Conservation (phyloP, 2,797 vertebrate genomes). For the Hippocampus kuda region DNA sequence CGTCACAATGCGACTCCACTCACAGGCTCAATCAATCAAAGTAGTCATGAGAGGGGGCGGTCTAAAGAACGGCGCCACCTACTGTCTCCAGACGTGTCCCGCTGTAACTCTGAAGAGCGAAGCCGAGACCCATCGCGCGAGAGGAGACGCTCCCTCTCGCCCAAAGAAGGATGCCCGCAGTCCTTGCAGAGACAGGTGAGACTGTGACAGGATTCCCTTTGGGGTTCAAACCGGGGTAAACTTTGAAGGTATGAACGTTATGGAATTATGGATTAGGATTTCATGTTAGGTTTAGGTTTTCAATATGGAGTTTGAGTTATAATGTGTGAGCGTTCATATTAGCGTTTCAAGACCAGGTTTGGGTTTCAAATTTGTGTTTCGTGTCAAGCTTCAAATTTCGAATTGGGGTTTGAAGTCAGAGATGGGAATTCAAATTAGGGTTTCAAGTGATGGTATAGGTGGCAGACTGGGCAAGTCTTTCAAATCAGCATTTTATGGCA, state of each 20-base stretch:
- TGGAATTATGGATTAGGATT: too few relatives aligned
- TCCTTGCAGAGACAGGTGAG: constrained; percentile 73
- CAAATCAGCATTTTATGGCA: background rate
- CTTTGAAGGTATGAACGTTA: too few relatives aligned
- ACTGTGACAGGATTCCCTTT: background rate
- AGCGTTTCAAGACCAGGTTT: too few relatives aligned
- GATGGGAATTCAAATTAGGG: background rate
- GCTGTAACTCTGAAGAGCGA: constrained; percentile 91
- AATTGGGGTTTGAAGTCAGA: background rate
- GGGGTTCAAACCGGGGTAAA: background rate
- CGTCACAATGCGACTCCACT: background rate
- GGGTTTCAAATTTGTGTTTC: too few relatives aligned
- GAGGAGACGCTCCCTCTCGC: constrained; percentile 73
- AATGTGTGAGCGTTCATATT: too few relatives aligned
- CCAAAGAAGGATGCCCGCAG: constrained; percentile 74
- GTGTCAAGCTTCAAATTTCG: background rate
- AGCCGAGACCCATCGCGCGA: constrained; percentile 79
- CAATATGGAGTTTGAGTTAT: background rate
- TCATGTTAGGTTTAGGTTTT: background rate
- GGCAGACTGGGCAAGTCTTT: background rate
- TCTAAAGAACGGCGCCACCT: constrained; percentile 94
- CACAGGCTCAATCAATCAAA: constrained; percentile 73
- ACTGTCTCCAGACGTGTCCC: constrained; percentile 88
- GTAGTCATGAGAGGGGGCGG: constrained; percentile 82
- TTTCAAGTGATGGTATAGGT: background rate